Evolutionary conservation across 1,140 invertebrate genomes (phyloP).

Genomic region (Sarcophaga bullata): DNA sequence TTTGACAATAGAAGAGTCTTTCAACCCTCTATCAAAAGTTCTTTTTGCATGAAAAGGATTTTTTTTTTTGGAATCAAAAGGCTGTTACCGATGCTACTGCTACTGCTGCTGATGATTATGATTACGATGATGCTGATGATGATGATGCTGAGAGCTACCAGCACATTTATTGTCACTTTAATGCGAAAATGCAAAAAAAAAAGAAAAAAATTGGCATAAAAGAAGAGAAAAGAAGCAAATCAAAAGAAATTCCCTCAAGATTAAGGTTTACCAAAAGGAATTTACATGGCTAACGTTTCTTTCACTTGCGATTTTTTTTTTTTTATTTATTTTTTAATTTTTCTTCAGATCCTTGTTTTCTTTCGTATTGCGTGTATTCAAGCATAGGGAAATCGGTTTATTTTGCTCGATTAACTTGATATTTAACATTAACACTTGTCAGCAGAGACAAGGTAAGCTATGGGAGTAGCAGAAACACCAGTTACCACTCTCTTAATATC

Average conservation of each 20-base stretch:
- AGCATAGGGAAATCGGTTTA: slow-evolving; percentile 31
- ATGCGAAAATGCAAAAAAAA: slow-evolving; percentile 30
- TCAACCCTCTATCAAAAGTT: neutral
- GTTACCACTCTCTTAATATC: too few relatives aligned
- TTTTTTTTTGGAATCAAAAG: too few relatives aligned
- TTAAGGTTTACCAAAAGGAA: slow-evolving; percentile 40
- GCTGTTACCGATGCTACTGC: too few relatives aligned
- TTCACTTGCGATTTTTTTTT: neutral
- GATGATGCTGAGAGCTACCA: neutral
- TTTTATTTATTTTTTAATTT: too few relatives aligned
- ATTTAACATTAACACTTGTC: slow-evolving; percentile 33
- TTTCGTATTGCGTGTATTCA: neutral
- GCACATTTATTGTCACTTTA: slow-evolving; percentile 22
- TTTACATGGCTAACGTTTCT: slow-evolving; percentile 25
- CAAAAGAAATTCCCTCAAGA: slow-evolving; percentile 30
- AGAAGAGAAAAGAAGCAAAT: neutral
- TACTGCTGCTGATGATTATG: too few relatives aligned
- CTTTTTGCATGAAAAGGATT: neutral
- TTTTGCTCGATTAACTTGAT: slow-evolving; percentile 39
- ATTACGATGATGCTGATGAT: neutral
- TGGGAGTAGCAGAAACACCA: slow-evolving; percentile 18
- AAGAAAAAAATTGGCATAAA: slow-evolving; percentile 26
- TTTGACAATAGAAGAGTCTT: neutral
- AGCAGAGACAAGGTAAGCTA: neutral
- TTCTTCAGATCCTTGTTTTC: too few relatives aligned